Base-by-base conservation (phyloP, 2,888 invertebrate species). In the Ferdinandea cuprea region DNA sequence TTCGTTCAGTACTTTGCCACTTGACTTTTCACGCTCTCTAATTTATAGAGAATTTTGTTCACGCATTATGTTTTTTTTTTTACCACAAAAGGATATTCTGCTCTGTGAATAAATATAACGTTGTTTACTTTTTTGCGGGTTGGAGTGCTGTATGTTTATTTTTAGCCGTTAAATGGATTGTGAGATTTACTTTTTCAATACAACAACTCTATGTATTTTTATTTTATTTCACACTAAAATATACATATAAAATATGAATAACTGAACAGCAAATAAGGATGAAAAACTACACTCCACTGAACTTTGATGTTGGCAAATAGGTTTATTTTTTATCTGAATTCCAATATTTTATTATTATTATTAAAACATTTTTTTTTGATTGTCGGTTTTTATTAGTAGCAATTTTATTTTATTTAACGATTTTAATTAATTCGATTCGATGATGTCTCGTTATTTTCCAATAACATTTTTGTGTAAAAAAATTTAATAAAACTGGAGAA, bases 1-100 rank as follows among this genome's bases (percentile, higher is more conserved):
- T 80, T 80, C 65, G 63, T 32, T 77, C 25, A 5, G 46, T 37
- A 42, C 30, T 61, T 28, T 65, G 56, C 4, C 19, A 35, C 6
- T n/a, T 54, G n/a, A 63, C 42, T 66, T 72, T 66, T 44, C 65
- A 74, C 50, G 50, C 52, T 68, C 59, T 74, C 69, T 56, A 74
- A 59, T 80, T 71, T 46, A 42, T 37, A 65, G 54, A 40, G 11
- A 63, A 44, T 42, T 71, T 71, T 52, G 61, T 71, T 71, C 52
- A 71, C 52, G 54, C 63, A 71, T 37, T 15, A 13, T 11, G 9
- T n/a, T n/a, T n/a, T 8, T 11, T 35, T 25, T 25, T 6, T 35
- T 11, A 35, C 2, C 61, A 73, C 37, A 37, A 66, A 48, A 56
- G 54, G 9, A 35, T 37, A 52, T 54, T 65, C n/a, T n/a, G n/a